Evolutionary conservation across 2,888 invertebrate species (phyloP), one percentile per base, ranked within the genome.

Genomic region (Brachyopa scutellaris): DNA sequence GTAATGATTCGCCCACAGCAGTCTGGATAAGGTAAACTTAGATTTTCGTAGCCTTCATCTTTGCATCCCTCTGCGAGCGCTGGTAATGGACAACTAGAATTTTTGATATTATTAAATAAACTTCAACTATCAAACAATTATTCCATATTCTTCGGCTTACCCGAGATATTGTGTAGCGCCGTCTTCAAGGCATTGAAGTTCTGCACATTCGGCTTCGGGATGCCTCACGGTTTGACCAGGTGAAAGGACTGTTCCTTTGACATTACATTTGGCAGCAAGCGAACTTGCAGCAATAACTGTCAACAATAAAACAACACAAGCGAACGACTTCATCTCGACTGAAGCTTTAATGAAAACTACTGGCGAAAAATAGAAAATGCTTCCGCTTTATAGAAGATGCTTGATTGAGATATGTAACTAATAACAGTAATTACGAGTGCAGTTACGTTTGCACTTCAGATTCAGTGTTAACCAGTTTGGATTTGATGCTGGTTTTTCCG

Each of bases 131-230:
- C n/a, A n/a, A n/a, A n/a, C n/a, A n/a, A n/a, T n/a, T n/a, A n/a
- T n/a, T n/a, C n/a, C n/a, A n/a, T n/a, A n/a, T n/a, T n/a, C n/a
- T n/a, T n/a, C n/a, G n/a, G 9, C 11, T 11, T 36, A 36, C 36
- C 36, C 36, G 5, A 3, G 2, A 5, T 36, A 36, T 11, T 1
- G 36, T 6, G 36, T 36, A 0, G n/a, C 3, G 5, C 88, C 85
- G 19, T 85, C 74, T 0, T 85, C 85, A 78, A 87, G 23, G 67
- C 88, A 88, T 1, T 84, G 85, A 4, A 87, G 85, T 4, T 86
- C 84, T 4, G 89, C 87, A 49, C 88, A 88, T 0, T 85, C 88
- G 84, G 88, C 86, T 40, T 87, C 83, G 3, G 89, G 89, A 0
- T 87, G 86, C 38, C 88, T 89, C 49, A 86, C 87, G 1, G 8